These are phyloP conservation scores for Leptopterna dolabrata DNA, from an alignment of 2,888 invertebrate species.

Conservation along the genomic window DNA sequence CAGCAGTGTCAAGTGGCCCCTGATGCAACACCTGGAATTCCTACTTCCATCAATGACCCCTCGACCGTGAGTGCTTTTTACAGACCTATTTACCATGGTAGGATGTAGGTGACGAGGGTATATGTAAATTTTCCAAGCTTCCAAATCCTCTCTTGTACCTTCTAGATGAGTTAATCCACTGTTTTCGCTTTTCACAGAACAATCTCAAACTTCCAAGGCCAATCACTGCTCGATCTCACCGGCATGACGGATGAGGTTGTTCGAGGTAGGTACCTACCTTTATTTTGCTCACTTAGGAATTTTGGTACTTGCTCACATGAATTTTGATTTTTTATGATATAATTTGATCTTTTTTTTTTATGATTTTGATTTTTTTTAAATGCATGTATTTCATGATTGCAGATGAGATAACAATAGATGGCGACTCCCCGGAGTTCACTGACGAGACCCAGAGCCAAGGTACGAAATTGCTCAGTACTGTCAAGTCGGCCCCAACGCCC, in stretches of 20 bases:
- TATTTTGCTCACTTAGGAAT: background rate
- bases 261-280: background rate
- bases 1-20: background rate
- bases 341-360: too few relatives aligned
- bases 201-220: background rate
- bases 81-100: background rate
- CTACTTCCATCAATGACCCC: background rate
- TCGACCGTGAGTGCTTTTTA: background rate
- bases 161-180: background rate
- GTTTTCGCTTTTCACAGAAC: background rate
- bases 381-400: constrained; percentile 18
- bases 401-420: constrained; percentile 15
- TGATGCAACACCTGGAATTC: background rate
- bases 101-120: background rate
- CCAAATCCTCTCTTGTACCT: background rate
- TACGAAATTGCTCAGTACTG: too few relatives aligned
- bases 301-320: background rate
- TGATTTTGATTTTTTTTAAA: background rate
- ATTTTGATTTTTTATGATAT: background rate
- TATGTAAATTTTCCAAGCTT: background rate
- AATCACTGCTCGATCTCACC: background rate
- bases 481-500: too few relatives aligned
- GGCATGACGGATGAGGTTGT: background rate
- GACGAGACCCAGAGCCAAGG: constrained; percentile 8
- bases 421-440: background rate